Base-by-base conservation (phyloP, 2,113 vertebrate genomes). In the Tachuris rubrigastra region DNA sequence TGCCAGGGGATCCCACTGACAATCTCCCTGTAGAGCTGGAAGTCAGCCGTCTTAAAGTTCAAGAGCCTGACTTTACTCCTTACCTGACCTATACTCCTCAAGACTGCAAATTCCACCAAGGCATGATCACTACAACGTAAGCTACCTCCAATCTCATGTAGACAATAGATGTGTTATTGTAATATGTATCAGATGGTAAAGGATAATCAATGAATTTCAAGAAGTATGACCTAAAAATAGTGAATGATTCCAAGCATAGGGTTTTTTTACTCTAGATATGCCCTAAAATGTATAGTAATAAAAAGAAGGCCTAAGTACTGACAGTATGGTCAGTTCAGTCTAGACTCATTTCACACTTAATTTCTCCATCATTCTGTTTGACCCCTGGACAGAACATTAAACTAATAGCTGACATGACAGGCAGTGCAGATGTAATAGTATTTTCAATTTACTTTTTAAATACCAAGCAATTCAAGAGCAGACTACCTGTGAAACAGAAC, bases 391-490 rank as follows among this genome's bases (percentile, higher is more conserved):
- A 80, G 67, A 94, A 73, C 47, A 62, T 37, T 74, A 66, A 79
- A 59, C 39, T 85, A 88, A 56, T 0, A 81, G 83, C 52, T 92
- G 62, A 73, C 55, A n/a, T 86, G 63, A 88, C 55, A 92, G 31
- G 65, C 73, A 89, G 31, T 12, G 28, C 22, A 84, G 68, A 75
- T 56, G 56, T 44, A 67, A 78, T 0, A 72, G 49, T 37, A 68
- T 69, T 83, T 83, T 46, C 68, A 76, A 91, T 78, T 86, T 74
- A 55, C 9, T 59, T 85, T 85, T 90, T 71, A 90, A 93, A 89
- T 79, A 89, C 42, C 87, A 88, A 94, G 79, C 67, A 91, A 72
- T 74, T 91, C 68, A 88, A 84, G 18, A 94, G 19, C 82, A 95
- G 68, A 76, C 78, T 55, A 90, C 63, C 56, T 81, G 42, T 66